Conservation (phyloP, 1,140 invertebrate species). For the Meteorus sp. region DNA sequence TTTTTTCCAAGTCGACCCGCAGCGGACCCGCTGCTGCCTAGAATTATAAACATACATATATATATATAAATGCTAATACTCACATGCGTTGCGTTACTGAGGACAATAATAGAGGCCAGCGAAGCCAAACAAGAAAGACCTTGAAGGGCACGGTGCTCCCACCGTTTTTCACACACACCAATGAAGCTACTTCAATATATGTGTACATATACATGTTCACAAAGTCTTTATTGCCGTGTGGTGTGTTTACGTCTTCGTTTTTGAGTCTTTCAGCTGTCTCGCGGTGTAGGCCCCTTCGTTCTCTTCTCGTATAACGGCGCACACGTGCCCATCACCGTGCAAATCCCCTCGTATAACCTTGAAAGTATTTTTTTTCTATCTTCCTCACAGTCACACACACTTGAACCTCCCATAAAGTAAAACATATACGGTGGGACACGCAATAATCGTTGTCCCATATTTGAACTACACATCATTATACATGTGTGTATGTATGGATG, state of each 20-base stretch:
- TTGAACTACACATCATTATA: too few species aligned
- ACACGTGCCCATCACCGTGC: too few species aligned
- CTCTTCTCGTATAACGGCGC: constrained; percentile 17
- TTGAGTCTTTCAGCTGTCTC: constrained; percentile 16
- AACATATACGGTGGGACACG: too few species aligned
- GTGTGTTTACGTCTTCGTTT: not conserved
- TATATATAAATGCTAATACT: constrained; percentile 9
- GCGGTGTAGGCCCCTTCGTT: not conserved
- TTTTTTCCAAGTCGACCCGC: too few species aligned
- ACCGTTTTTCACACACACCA: not conserved
- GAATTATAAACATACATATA: too few species aligned
- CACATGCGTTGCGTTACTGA: constrained; percentile 11
- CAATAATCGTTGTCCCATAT: too few species aligned
- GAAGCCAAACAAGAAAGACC: constrained; percentile 31
- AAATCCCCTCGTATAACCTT: too few species aligned
- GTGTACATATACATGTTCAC: too few species aligned
- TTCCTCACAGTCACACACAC: too few species aligned
- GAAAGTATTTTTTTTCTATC: too few species aligned
- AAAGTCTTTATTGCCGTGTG: too few species aligned
- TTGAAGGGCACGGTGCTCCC: constrained; percentile 21
- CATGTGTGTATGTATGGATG: not conserved
- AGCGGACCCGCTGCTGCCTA: not conserved
- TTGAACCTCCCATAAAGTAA: too few species aligned
- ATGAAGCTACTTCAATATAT: not conserved
- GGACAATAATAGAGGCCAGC: constrained; percentile 26